Evolutionary conservation across 2,113 vertebrate genomes (phyloP), one percentile per base, ranked within the genome.

Genomic region (Paedocypris sp.): DNA sequence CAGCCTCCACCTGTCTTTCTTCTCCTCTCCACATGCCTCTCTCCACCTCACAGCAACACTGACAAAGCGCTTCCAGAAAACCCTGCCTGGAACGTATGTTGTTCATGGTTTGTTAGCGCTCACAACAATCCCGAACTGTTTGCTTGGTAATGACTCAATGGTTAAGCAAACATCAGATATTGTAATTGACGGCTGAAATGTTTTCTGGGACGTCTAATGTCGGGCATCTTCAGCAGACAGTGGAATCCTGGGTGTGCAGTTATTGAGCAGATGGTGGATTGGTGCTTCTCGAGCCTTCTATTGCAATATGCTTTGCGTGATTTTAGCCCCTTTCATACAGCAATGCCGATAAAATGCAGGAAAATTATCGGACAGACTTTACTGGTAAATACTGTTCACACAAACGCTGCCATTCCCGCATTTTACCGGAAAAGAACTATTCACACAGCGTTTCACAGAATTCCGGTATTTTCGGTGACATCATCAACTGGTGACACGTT

Each of bases 121-220:
- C 26, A 42, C 28, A 50, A 19, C 1, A n/a, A 10, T 43, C 23
- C 26, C 39, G 35, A 56, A 43, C 26, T 20, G 53, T 58, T 43
- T 31, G 26, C 16, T 31, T 20, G 53, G 16, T 31, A 58, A 58
- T 32, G 36, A 26, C 39, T 31, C n/a, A n/a, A n/a, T 58, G 39
- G 53, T 43, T 58, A 58, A 58, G 53, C 32, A 58, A 58, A 58
- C 53, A 58, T 42, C 26, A 58, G 36, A 56, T 29, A 31, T 16
- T 28, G 11, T 58, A 43, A 58, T 32, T 58, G 53, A 20, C 8
- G 8, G 19, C 10, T 41, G 18, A 56, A 54, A 39, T 54, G 51
- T 36, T 39, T n/a, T 18, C 26, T 20, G 41, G 38, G 32, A 32
- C 43, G 53, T 43, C 25, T 58, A 31, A 31, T 58, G 39, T 19